Conservation (phyloP, 2,797 vertebrate genomes). For the Lemur catta region DNA sequence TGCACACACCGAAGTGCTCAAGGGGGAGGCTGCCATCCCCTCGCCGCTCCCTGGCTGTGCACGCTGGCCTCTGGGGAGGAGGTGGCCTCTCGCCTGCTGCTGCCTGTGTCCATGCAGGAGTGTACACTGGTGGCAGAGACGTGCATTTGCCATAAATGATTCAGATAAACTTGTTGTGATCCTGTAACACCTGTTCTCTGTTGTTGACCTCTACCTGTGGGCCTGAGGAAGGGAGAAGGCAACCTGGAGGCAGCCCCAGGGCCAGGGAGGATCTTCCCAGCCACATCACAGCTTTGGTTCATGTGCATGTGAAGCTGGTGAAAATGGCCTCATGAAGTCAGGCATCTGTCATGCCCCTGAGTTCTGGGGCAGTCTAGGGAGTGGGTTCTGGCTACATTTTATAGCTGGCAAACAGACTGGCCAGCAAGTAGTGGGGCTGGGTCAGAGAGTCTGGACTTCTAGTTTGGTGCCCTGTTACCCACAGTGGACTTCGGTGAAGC, state of each 20-base stretch:
- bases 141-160: background rate
- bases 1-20: background rate
- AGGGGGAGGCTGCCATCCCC: background rate
- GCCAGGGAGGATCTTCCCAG: background rate
- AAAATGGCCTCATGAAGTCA: background rate
- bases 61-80: accelerated
- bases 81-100: background rate
- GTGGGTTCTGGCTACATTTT: background rate
- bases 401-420: background rate
- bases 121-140: background rate
- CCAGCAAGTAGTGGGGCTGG: background rate
- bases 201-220: background rate
- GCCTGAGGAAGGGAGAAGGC: background rate
- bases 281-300: background rate
- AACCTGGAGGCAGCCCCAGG: background rate
- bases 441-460: background rate
- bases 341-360: background rate
- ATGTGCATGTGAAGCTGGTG: background rate
- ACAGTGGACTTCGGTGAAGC: background rate
- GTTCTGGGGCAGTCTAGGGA: background rate
- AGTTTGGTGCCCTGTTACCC: background rate
- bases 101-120: background rate
- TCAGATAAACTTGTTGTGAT: background rate
- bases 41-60: background rate
- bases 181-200: background rate